Evolutionary conservation across 2,888 invertebrate genomes (phyloP).

Genomic region (Biston betularia): DNA sequence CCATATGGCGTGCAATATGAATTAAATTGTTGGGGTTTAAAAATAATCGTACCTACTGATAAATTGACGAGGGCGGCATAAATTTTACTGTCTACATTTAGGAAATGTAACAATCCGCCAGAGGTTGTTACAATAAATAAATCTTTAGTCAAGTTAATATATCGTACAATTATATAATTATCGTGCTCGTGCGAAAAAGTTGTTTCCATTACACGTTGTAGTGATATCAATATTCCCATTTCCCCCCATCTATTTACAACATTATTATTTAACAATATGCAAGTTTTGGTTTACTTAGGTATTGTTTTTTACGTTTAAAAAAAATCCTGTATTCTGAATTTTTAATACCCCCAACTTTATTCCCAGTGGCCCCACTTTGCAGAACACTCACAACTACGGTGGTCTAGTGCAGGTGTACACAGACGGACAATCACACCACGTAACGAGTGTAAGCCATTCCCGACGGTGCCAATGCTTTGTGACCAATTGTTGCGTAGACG

Average conservation of each 20-base stretch:
- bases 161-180: not conserved
- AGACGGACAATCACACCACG: slow-evolving; percentile 67
- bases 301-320: too few species aligned
- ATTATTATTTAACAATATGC: too few species aligned
- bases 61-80: too few species aligned
- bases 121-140: too few species aligned
- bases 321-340: too few species aligned
- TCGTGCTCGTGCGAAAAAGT: not conserved
- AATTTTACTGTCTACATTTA: too few species aligned
- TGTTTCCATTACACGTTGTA: not conserved
- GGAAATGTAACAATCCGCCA: too few species aligned
- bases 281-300: too few species aligned
- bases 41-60: too few species aligned
- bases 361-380: slow-evolving; percentile 8
- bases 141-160: too few species aligned
- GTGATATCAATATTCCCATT: not conserved
- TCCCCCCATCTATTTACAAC: not conserved
- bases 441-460: slow-evolving; percentile 75
- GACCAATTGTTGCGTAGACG: slow-evolving; percentile 81
- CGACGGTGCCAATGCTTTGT: slow-evolving; percentile 75
- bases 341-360: not conserved
- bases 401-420: slow-evolving; percentile 72
- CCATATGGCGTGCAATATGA: too few species aligned
- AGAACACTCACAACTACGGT: slow-evolving; percentile 47
- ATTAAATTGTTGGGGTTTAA: too few species aligned